Conservation (phyloP, 1,140 invertebrate genomes). For the Musca domestica region DNA sequence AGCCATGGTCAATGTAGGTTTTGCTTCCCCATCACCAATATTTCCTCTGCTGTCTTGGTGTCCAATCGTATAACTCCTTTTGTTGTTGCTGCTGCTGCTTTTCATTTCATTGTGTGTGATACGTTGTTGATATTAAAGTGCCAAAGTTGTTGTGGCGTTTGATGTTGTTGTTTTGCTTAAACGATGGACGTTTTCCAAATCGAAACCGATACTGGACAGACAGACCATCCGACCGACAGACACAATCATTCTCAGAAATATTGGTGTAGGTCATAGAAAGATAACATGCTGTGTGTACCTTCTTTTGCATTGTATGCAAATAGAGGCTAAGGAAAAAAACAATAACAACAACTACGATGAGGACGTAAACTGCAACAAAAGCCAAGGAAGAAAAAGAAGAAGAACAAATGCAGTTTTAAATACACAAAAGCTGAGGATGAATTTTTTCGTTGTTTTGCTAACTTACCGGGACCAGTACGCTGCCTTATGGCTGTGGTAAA, state of each 20-base stretch:
- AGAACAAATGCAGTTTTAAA: conserved; percentile 1
- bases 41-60: no score
- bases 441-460: no score
- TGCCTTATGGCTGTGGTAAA: no score
- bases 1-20: background rate
- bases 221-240: conserved; percentile 20
- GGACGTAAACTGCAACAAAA: background rate
- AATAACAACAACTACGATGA: conserved; percentile 5
- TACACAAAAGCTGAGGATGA: conserved; percentile 15
- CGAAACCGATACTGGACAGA: conserved; percentile 23
- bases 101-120: background rate
- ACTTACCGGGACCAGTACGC: no score
- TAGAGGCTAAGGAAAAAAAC: conserved; percentile 31
- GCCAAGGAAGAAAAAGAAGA: background rate
- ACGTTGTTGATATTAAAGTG: conserved; percentile 13
- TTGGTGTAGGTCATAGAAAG: conserved; percentile 55
- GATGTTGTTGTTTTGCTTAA: background rate
- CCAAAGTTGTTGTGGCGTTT: background rate
- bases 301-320: conserved; percentile 54
- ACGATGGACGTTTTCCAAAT: conserved; percentile 19
- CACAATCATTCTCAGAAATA: conserved; percentile 53
- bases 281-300: conserved; percentile 47
- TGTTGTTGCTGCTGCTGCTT: background rate
- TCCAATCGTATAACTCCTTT: background rate
- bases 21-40: background rate